Conservation (phyloP, 2,888 invertebrate genomes). For the Perizoma flavofasciatum region DNA sequence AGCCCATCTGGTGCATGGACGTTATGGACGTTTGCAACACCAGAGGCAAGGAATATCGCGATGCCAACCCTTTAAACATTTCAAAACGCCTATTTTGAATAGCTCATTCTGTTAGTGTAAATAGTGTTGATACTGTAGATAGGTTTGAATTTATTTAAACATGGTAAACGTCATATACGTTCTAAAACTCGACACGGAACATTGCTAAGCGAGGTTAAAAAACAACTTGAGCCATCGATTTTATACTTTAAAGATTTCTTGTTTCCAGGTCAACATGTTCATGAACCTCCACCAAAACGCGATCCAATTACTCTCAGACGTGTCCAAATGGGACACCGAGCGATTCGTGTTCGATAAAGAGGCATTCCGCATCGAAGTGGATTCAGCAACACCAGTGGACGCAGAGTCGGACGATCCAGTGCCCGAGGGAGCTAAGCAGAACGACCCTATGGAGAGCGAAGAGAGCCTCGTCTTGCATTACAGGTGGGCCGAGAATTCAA, state of each 20-base stretch:
- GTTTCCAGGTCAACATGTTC: slow-evolving; percentile 79
- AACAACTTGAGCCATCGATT: neutral
- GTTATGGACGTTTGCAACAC: no score
- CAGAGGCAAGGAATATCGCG: no score
- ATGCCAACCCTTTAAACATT: no score
- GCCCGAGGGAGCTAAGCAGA: slow-evolving; percentile 63
- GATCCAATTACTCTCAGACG: slow-evolving; percentile 80
- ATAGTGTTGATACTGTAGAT: no score
- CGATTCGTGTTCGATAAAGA: slow-evolving; percentile 83
- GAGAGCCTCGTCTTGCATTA: slow-evolving; percentile 77
- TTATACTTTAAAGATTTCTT: neutral
- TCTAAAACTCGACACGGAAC: no score
- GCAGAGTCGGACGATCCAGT: slow-evolving; percentile 81
- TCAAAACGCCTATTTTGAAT: no score
- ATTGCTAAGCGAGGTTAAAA: no score
- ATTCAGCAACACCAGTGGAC: slow-evolving; percentile 68
- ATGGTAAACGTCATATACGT: no score
- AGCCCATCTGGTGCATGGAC: no score
- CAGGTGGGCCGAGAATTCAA: slow-evolving; percentile 54
- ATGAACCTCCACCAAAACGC: slow-evolving; percentile 84
- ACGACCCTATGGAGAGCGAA: slow-evolving; percentile 79
- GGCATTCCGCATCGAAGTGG: slow-evolving; percentile 79
- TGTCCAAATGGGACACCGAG: slow-evolving; percentile 83
- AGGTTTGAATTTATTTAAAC: no score
- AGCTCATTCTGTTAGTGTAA: no score